phyloP scores from a whole-genome alignment of 2,888 invertebrate species.

The Proisotoma minuta region DNA sequence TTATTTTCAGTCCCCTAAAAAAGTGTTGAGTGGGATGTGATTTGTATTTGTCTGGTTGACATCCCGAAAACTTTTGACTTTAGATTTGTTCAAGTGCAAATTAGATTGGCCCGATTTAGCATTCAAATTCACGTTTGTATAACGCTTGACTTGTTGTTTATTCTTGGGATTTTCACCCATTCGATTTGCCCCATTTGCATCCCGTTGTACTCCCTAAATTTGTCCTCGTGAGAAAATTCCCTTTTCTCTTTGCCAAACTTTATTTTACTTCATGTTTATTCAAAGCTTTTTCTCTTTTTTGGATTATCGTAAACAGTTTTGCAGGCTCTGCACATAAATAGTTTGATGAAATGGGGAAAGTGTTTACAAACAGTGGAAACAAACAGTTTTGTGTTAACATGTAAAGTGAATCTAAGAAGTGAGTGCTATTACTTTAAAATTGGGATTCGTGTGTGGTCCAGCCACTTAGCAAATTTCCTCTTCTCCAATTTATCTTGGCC shows the following conservation, averaged over 20 bases:
- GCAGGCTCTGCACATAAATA: no score
- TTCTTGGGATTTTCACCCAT: not conserved
- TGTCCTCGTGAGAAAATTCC: not conserved
- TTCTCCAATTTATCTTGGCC: not conserved
- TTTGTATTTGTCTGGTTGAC: not conserved
- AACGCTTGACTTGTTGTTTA: constrained; percentile 2
- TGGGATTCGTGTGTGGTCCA: not conserved
- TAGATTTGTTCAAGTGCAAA: constrained; percentile 8
- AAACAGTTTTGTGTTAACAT: no score
- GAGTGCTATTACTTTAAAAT: no score
- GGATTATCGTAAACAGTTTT: no score
- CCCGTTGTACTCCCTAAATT: not conserved
- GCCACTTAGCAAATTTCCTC: not conserved
- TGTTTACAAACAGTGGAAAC: no score
- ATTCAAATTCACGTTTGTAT: constrained; percentile 1
- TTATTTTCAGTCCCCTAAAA: not conserved
- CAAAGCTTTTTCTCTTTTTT: not conserved
- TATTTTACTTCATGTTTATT: constrained; percentile 3
- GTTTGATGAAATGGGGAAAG: no score
- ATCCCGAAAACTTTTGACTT: no score
- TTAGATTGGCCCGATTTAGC: constrained; percentile 8
- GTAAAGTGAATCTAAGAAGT: no score
- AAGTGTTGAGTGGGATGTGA: not conserved
- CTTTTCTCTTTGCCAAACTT: not conserved
- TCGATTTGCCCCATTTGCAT: not conserved